phyloP scores from a whole-genome alignment of 2,888 invertebrate species.

The Cyclophora punctaria region DNA sequence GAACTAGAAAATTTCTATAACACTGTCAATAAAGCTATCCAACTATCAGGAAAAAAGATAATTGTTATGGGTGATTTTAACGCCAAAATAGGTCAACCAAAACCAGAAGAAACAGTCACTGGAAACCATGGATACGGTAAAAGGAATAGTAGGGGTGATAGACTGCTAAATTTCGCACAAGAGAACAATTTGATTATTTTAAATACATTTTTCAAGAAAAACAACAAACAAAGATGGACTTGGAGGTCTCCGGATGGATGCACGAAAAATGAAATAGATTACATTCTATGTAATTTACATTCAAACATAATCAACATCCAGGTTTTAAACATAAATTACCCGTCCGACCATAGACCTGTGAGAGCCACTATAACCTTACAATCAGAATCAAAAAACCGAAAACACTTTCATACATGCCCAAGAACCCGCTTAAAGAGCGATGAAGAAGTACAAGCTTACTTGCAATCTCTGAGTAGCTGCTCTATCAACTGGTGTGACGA shows the following conservation, averaged over 20 bases:
- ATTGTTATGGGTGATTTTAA: no score
- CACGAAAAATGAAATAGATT: conserved; percentile 2
- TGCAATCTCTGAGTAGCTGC: no score
- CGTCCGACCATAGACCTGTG: conserved; percentile 1
- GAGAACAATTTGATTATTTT: neutral
- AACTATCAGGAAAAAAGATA: no score
- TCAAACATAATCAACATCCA: neutral
- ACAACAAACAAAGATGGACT: conserved; percentile 1
- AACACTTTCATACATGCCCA: neutral
- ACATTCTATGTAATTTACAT: neutral
- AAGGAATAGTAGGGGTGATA: conserved; percentile 1
- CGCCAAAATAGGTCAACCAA: neutral
- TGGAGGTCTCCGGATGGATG: neutral
- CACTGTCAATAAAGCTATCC: neutral
- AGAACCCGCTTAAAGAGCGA: neutral
- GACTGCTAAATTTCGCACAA: neutral
- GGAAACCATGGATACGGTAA: neutral
- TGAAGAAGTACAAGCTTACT: neutral
- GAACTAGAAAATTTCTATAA: conserved; percentile 4
- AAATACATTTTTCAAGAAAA: neutral
- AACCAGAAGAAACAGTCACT: neutral
- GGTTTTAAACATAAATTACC: neutral
- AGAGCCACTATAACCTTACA: neutral
- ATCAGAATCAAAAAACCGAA: neutral
- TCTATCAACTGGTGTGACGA: no score